These are phyloP conservation scores for Mesaphorura yosii DNA, from an alignment of 1,140 invertebrate genomes.

Conservation along the genomic window DNA sequence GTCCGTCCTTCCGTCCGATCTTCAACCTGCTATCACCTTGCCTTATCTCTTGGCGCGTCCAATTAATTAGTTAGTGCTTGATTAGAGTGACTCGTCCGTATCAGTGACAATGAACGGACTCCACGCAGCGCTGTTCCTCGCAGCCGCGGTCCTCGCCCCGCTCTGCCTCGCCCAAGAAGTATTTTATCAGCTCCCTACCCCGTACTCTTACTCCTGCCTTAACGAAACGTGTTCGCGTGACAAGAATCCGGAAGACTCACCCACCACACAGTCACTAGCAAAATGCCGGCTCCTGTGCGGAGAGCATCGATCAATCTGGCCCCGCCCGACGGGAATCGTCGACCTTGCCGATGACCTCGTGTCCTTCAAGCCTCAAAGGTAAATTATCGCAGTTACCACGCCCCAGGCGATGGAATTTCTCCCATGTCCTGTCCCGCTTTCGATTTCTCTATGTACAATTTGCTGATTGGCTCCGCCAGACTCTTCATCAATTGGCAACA, in stretches of 20 bases:
- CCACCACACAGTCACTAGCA: constrained; percentile 26
- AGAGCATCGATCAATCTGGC: constrained; percentile 55
- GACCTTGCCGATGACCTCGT: constrained; percentile 32
- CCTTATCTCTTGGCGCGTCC: too few species aligned
- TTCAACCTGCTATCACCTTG: too few species aligned
- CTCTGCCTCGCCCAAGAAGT: constrained; percentile 17
- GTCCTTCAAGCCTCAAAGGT: constrained; percentile 31
- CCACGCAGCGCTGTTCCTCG: background rate
- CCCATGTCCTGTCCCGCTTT: background rate
- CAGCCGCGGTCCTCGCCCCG: background rate
- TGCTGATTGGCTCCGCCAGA: constrained; percentile 6
- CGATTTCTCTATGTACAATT: background rate
- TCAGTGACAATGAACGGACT: too few species aligned
- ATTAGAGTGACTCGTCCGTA: background rate
- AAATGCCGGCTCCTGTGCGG: constrained; percentile 55
- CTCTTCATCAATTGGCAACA: constrained; percentile 32
- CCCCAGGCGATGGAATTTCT: background rate
- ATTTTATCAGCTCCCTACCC: constrained; percentile 30
- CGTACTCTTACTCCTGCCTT: constrained; percentile 29
- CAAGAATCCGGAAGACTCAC: constrained; percentile 30
- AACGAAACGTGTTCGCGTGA: constrained; percentile 31
- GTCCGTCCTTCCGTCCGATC: too few species aligned
- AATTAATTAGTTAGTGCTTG: background rate
- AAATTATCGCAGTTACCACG: constrained; percentile 3
- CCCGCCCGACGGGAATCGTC: constrained; percentile 44